These are phyloP conservation scores for Harpalus rubripes DNA, from an alignment of 2,888 invertebrate species.

Conservation along the genomic window DNA sequence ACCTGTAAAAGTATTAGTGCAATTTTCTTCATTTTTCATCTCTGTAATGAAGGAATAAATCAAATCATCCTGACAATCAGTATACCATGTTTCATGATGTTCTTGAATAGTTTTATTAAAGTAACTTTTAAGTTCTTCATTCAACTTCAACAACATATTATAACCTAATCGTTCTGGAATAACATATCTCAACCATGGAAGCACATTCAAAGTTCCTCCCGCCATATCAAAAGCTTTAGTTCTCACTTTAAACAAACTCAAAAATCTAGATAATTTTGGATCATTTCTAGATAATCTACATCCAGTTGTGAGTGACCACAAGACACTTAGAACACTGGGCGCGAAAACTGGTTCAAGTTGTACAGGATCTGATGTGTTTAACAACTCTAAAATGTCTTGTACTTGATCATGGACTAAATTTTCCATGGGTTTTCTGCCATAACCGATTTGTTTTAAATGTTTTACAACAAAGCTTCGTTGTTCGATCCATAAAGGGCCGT, in stretches of 20 bases:
- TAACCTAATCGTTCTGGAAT: conserved; percentile 82
- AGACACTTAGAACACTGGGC: conserved; percentile 82
- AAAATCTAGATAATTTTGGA: conserved; percentile 75
- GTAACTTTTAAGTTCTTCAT: conserved; percentile 79
- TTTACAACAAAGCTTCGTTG: conserved; percentile 84
- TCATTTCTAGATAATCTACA: conserved; percentile 77
- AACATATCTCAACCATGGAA: conserved; percentile 83
- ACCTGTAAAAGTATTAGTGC: conserved; percentile 78
- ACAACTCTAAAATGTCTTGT: conserved; percentile 73
- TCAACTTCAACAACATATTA: conserved; percentile 80
- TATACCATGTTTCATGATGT: conserved; percentile 78
- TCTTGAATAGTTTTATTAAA: conserved; percentile 81
- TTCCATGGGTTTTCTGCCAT: conserved; percentile 82
- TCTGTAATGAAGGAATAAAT: conserved; percentile 83
- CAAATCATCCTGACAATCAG: conserved; percentile 79
- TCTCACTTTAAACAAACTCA: conserved; percentile 78
- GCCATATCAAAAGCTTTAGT: conserved; percentile 79
- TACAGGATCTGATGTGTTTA: conserved; percentile 78
- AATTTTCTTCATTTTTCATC: conserved; percentile 76
- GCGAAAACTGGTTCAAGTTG: conserved; percentile 76
- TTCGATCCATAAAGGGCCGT: conserved; percentile 83
- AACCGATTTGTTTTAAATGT: conserved; percentile 82
- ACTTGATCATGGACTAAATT: conserved; percentile 78
- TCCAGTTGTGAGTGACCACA: conserved; percentile 83
- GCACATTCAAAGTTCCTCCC: conserved; percentile 81